Evolutionary conservation across 2,888 invertebrate genomes (phyloP), one percentile per base, ranked within the genome.

Genomic region (Drosophila cognata): DNA sequence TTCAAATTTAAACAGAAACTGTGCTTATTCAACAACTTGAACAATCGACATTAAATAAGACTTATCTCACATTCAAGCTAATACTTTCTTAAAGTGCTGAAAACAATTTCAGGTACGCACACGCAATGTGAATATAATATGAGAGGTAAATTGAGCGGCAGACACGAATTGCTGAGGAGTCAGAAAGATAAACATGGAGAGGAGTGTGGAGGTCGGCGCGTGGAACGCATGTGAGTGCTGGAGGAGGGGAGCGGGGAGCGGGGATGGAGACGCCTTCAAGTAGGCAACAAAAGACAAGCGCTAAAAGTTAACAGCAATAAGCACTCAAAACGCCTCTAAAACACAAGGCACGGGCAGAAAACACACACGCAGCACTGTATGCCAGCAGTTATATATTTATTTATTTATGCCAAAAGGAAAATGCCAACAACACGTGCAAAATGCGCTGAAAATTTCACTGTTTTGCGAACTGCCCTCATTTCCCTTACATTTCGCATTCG

Each of bases 121-220:
- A 79, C 84, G 87, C 84, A 77, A 75, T 80, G 82, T 79, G 87
- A 82, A 84, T 84, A 79, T 82, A 77, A 84, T 82, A 88, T 82
- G 70, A 82, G 73, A 72, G 65, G 72, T 79, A 85, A 77, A 78
- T 81, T 79, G 77, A 84, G 75, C 59, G 56, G 10, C 21, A 13
- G 51, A 29, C 21, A 41, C 16, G 31, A n/a, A 16, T 6, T 5
- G 36, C n/a, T 11, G 21, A 33, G 59, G 31, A 36, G 36, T 7
- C 13, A 7, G n/a, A 4, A 25, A 56, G 4, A 29, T n/a, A 28
- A 55, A 55, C n/a, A 2, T 13, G 6, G 4, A 11, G 55, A 53
- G 35, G 53, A 16, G 33, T 16, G 16, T 33, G 33, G 33, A 33
- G 13, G 4, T 33, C 6, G 31, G 38, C 38, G 0, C 38, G 18